Percentiles rank a stretch among this genome's conserved stretches.
Evolutionary conservation across 2,888 invertebrate species (phyloP).

Genomic region (Julus scanicus): DNA sequence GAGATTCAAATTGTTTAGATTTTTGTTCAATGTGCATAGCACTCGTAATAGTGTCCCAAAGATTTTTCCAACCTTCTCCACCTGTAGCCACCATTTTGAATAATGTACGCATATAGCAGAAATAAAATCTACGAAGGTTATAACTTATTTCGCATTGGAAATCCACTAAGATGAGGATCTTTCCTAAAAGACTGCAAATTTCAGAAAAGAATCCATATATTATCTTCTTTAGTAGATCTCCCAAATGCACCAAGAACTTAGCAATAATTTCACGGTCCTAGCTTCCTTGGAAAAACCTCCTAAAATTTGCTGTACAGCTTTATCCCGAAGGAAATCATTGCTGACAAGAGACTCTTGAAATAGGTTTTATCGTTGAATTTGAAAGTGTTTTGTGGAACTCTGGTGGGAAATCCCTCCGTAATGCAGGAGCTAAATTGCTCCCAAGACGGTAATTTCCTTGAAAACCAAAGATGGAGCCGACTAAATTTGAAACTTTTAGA

Average conservation of each 20-base stretch:
- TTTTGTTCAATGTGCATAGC: too few relatives aligned
- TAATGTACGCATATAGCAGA: neutral
- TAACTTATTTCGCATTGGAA: neutral
- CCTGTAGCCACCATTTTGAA: neutral
- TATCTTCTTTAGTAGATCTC: neutral
- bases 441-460: neutral
- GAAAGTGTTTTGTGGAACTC: conserved; percentile 17
- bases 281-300: neutral
- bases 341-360: conserved; percentile 32
- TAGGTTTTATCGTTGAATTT: conserved; percentile 32
- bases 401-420: conserved; percentile 5
- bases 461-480: neutral
- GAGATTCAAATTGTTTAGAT: too few relatives aligned
- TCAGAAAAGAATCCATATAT: neutral
- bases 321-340: conserved; percentile 35
- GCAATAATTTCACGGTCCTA: conserved; percentile 32
- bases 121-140: neutral
- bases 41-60: too few relatives aligned
- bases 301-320: conserved; percentile 1
- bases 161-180: neutral
- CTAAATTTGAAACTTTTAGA: neutral
- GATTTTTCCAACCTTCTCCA: neutral
- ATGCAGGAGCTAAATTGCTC: conserved; percentile 1
- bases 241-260: neutral
- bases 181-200: neutral